A percentile compares a stretch with the other conserved stretches of the same genome.
Conservation (phyloP, 2,113 vertebrate species). For the Onychostoma macrolepis region DNA sequence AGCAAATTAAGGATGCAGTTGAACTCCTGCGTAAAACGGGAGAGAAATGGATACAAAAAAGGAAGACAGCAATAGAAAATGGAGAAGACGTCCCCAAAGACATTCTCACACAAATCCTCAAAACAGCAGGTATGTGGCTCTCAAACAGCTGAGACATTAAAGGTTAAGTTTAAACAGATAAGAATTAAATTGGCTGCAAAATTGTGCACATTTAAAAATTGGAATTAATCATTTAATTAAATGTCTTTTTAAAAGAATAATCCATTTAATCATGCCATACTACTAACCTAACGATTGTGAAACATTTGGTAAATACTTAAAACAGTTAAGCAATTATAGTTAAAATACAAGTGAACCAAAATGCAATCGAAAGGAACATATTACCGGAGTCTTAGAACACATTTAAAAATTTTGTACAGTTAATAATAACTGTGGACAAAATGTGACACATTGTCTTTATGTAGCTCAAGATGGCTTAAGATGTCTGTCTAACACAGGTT, state of each 20-base stretch:
- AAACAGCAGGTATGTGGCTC: slow-evolving; percentile 66
- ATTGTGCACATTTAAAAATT: no score
- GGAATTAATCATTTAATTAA: no score
- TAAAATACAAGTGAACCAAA: no score
- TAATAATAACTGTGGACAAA: no score
- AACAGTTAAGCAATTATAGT: no score
- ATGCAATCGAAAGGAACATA: not conserved
- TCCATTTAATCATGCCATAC: no score
- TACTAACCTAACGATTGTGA: no score
- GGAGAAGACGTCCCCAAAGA: slow-evolving; percentile 81
- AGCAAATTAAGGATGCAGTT: slow-evolving; percentile 76
- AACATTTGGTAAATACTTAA: no score
- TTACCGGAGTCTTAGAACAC: not conserved
- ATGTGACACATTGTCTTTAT: no score
- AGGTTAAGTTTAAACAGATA: not conserved
- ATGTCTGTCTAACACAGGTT: not conserved
- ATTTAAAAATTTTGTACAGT: no score
- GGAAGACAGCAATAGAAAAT: slow-evolving; percentile 76
- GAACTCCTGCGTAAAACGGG: slow-evolving; percentile 81
- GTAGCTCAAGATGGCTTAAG: not conserved
- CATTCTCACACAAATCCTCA: slow-evolving; percentile 90
- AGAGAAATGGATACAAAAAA: slow-evolving; percentile 79
- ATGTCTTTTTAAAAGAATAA: no score
- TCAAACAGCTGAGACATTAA: not conserved
- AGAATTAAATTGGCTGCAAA: no score